Base-by-base conservation (phyloP, 2,113 vertebrate species). In the Dasyornis broadbenti region DNA sequence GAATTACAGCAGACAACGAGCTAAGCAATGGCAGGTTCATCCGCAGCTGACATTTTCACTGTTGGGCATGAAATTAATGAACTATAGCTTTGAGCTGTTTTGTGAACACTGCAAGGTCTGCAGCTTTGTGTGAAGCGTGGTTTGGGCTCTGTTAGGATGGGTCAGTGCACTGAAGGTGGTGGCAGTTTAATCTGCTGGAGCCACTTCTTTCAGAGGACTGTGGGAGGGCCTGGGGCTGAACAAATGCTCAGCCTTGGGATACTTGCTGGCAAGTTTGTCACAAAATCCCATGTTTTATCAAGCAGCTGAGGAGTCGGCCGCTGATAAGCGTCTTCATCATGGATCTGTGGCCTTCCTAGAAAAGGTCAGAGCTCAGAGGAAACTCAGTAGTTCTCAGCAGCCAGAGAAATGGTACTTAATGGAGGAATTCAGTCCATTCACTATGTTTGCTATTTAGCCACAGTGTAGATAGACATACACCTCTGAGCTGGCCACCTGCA, bases 21-120 rank as follows among this genome's bases (percentile, higher is more conserved):
- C 79, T 71, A n/a, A 89, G 64, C 85, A 71, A 56, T 50, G n/a
- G 68, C 92, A 93, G 88, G 80, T 95, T 94, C 72, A 24, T 79
- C n/a, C 49, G 39, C 68, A 86, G 90, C 72, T 83, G 37, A 49
- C 18, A 17, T 84, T 93, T 72, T 78, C 64, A 42, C 28, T 57
- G 53, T 21, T 64, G 53, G 61, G 19, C 76, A 42, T 30, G 64
- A 75, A 75, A 56, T 75, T 33, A 16, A 8, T 45, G n/a, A 49
- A 17, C n/a, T 53, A 5, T 13, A 44, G 57, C 52, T n/a, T 15
- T n/a, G 45, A 76, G 45, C 15, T 47, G 9, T 45, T 75, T 13
- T 19, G 44, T 52, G 72, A 31, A 5, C 7, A 1, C 28, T 53
- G n/a, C 23, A 31, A 65, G 50, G 33, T n/a, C 31, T 27, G 13